Evolutionary conservation across 2,888 invertebrate genomes (phyloP), one percentile per base, ranked within the genome.

Genomic region (Drosophila neutralis): DNA sequence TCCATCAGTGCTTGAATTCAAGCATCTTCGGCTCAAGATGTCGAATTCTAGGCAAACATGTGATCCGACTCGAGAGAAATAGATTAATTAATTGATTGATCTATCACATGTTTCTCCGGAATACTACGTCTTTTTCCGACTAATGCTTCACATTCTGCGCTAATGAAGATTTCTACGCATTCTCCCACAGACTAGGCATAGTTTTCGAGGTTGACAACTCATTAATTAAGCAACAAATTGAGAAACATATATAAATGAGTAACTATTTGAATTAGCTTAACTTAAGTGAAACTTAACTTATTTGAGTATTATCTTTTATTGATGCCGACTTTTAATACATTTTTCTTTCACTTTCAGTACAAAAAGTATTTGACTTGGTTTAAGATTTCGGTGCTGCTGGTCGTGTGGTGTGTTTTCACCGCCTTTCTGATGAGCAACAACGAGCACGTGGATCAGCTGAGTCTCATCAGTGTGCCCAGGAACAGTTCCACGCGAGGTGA

Each of bases 371-470:
- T 92, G 27, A 91, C 91, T 53, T 93, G 92, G 92, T 81, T 92
- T 21, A 93, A 93, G 82, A 94, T 96, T 84, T 91, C 93, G 0
- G 76, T 95, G 0, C 93, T 96, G 0, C 91, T 95, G 3, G 93
- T 93, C 0, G 94, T 95, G 58, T 97, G 97, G 97, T 82, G 95
- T 1, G 93, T 95, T 77, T 96, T 96, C 90, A 96, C 96, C 0
- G 94, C 94, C 6, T 94, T 95, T 11, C 94, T 97, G 76, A 95
- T 96, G 93, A 94, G 95, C 84, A 96, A 95, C 87, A 95, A 94
- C 74, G 96, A 96, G 82, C 95, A 94, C 87, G 94, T 95, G 40
- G 94, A 94, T 53, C 92, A 94, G 27, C 93, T 94, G 57, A 95
- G 95, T 84, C 95, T 95, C 84, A 93, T 96, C 1, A 95, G 95